A percentile compares a stretch with the other conserved stretches of the same genome.
Conservation (phyloP, 2,797 vertebrate genomes). For the Schizothorax lantsangensis region DNA sequence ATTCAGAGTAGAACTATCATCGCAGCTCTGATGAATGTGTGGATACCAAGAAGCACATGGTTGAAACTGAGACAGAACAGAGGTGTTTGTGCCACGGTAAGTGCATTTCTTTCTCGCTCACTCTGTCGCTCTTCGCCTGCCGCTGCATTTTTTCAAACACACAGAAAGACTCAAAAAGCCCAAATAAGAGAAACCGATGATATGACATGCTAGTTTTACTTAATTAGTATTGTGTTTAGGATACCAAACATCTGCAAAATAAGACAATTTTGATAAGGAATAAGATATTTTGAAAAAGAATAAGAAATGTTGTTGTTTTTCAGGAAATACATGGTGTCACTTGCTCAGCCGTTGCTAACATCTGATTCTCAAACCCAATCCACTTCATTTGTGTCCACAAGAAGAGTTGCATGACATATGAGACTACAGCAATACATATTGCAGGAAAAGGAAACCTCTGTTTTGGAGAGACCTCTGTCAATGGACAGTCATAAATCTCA, state of each 20-base stretch:
- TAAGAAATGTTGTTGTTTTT: not conserved
- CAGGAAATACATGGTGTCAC: not conserved
- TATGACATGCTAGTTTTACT: not conserved
- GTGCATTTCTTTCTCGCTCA: not conserved
- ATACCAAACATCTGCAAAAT: not conserved
- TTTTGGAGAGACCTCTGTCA: not conserved
- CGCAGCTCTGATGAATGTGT: constrained; percentile 58
- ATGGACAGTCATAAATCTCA: constrained; percentile 63
- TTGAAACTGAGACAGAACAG: constrained; percentile 53
- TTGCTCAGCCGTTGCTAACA: not conserved
- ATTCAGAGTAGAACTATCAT: constrained; percentile 56
- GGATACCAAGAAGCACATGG: constrained; percentile 55
- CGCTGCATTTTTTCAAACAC: not conserved
- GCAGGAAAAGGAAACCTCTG: constrained; percentile 20
- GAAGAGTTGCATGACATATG: not conserved
- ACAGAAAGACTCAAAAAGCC: not conserved
- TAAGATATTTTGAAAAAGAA: no score
- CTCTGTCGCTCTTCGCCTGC: not conserved
- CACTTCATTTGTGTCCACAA: not conserved
- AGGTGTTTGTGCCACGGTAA: constrained; percentile 32
- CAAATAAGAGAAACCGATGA: not conserved
- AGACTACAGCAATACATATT: not conserved
- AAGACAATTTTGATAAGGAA: not conserved
- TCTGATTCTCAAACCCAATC: not conserved
- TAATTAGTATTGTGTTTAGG: not conserved